Evolutionary conservation across 37 sponge, comb jelly and placozoan genomes (phyloP), one percentile per base, ranked within the genome.

Genomic region (Axinella damicornis): DNA sequence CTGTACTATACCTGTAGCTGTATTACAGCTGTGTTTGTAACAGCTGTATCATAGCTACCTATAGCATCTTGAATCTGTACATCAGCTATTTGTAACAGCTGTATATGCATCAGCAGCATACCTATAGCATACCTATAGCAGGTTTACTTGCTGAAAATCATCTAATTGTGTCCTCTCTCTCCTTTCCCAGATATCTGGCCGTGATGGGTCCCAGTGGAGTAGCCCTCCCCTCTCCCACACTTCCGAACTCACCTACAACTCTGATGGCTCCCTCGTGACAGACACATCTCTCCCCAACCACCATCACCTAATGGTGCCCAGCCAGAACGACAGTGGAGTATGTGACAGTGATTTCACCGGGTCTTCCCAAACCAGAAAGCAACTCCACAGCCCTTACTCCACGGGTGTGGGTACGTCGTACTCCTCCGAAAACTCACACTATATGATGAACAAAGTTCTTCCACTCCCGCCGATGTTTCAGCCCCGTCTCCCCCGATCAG

Each of bases 301-400:
- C 62, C 38, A 30, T 73, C 73, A 21, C 24, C 66, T 52, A 0
- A 53, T 36, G 2, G 69, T 12, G 19, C 74, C 72, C 31, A 78
- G 79, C 39, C 71, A 86, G 54, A 65, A 85, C 59, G 86, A 86
- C 59, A 86, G 86, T 27, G 86, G 86, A 6, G 71, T 69, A 22
- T 76, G 56, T 1, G 67, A 40, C 25, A 65, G 85, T 34, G 86
- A 86, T 39, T 34, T 81, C 57, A 81, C 81, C 0, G 81, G 54
- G 19, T 81, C 81, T 0, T 69, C 81, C 33, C 70, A 60, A n/a
- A 17, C 59, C 15, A n/a, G 67, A 52, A 68, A 77, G 62, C 64
- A 77, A 36, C 24, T 63, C 21, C 63, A 77, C 64, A 63, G 64
- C 22, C 65, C 78, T 33, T 60, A 77, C 64, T 63, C 78, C 22